Percentiles rank a stretch among this genome's conserved stretches.
phyloP scores from a whole-genome alignment of 2,113 vertebrate genomes.

The Tenrec ecaudatus region DNA sequence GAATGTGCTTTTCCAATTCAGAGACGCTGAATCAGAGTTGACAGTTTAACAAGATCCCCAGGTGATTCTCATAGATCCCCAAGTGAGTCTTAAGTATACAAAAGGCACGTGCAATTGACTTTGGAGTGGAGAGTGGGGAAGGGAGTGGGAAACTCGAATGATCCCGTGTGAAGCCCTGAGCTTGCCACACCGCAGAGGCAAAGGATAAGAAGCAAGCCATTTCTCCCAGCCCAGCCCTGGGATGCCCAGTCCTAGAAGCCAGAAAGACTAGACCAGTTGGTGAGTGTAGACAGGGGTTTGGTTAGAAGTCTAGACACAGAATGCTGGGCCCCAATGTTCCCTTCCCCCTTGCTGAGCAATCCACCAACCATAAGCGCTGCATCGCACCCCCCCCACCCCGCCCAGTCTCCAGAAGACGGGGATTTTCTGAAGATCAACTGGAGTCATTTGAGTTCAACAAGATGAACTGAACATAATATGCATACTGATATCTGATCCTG shows the following conservation, averaged over 20 bases:
- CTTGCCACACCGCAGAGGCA: not conserved
- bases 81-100: no score
- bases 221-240: not conserved
- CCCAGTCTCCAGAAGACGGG: not conserved
- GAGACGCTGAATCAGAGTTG: no score
- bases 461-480: conserved; percentile 4
- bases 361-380: conserved; percentile 9
- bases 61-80: no score
- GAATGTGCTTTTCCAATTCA: no score
- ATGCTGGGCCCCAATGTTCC: not conserved
- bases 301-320: not conserved
- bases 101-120: no score
- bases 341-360: not conserved
- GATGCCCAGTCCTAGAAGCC: not conserved
- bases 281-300: not conserved
- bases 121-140: no score
- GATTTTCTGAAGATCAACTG: conserved; percentile 21
- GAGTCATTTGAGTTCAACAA: conserved; percentile 12
- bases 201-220: not conserved
- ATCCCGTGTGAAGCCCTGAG: no score
- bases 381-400: not conserved
- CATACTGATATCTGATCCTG: conserved; percentile 13
- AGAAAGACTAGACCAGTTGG: not conserved
- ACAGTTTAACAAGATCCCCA: no score
- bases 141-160: no score